phyloP scores from a whole-genome alignment of 2,888 invertebrate species.

The Hydropsyche betteni region DNA sequence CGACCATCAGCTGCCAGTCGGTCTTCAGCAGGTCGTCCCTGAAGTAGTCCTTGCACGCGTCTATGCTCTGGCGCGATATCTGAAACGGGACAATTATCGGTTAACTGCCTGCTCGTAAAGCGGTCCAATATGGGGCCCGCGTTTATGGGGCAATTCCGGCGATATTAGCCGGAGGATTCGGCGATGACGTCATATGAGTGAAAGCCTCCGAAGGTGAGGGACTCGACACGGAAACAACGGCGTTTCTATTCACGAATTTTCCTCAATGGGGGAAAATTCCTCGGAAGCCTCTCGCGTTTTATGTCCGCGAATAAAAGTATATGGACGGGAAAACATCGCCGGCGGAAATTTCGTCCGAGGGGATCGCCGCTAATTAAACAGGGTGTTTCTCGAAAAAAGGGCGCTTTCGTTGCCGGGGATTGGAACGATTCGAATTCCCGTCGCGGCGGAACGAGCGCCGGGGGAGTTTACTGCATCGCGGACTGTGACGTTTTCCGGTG shows the following conservation, averaged over 20 bases:
- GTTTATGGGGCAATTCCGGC: constrained; percentile 17
- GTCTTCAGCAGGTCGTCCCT: constrained; percentile 95
- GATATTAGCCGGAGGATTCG: not conserved
- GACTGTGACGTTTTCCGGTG: not conserved
- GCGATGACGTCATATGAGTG: not conserved
- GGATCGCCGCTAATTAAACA: not conserved
- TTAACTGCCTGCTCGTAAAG: constrained; percentile 70
- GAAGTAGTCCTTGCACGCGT: constrained; percentile 99
- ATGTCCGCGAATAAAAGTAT: constrained; percentile 19
- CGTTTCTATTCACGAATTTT: constrained; percentile 4
- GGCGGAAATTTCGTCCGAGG: not conserved
- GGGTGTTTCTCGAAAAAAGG: not conserved
- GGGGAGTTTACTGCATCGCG: not conserved
- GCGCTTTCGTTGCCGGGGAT: not conserved
- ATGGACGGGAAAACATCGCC: constrained; percentile 16
- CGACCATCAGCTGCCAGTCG: constrained; percentile 99
- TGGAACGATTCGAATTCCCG: too few species aligned
- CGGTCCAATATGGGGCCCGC: constrained; percentile 82
- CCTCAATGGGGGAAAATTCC: constrained; percentile 12
- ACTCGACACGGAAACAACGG: too few species aligned
- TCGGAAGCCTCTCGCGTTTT: not conserved
- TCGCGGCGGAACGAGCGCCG: not conserved
- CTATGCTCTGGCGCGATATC: constrained; percentile 98
- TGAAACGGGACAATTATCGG: constrained; percentile 58
- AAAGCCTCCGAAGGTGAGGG: not conserved